Percentiles rank a stretch among this genome's conserved stretches.
Conservation (phyloP, 2,113 vertebrate genomes). For the Megaceryle maxima region DNA sequence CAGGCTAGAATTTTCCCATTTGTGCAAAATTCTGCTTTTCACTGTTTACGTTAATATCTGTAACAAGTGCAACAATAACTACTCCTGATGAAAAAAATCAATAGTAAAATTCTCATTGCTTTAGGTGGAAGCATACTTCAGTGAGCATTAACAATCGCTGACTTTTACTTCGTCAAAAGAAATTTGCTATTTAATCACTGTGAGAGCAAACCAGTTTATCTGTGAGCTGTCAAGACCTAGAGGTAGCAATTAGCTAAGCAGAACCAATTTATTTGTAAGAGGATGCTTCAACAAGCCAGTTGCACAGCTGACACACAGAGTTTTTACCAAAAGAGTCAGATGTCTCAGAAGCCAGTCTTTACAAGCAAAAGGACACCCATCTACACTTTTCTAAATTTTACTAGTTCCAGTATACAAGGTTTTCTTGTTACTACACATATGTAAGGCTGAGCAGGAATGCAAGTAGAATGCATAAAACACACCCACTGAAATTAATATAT, state of each 20-base stretch:
- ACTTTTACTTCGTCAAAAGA: neutral
- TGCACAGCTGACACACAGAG: neutral
- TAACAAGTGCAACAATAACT: neutral
- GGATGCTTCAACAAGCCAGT: neutral
- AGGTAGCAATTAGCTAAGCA: neutral
- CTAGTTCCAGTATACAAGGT: neutral
- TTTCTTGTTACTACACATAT: neutral
- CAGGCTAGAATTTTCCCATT: rapidly evolving
- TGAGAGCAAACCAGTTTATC: neutral
- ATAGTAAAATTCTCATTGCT: neutral
- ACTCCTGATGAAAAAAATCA: neutral
- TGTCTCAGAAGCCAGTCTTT: neutral
- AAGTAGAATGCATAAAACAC: neutral
- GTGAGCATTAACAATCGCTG: neutral
- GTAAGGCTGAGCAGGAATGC: neutral
- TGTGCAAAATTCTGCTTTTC: neutral
- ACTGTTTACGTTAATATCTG: neutral
- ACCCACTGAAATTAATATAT: neutral
- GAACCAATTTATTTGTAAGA: neutral
- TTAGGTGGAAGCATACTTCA: neutral
- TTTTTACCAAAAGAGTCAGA: neutral
- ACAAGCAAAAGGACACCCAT: neutral
- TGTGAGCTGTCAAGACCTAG: neutral
- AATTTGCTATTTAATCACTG: neutral
- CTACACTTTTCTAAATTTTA: neutral